phyloP scores from a whole-genome alignment of 2,888 invertebrate genomes.

The Drosophila peninsularis region DNA sequence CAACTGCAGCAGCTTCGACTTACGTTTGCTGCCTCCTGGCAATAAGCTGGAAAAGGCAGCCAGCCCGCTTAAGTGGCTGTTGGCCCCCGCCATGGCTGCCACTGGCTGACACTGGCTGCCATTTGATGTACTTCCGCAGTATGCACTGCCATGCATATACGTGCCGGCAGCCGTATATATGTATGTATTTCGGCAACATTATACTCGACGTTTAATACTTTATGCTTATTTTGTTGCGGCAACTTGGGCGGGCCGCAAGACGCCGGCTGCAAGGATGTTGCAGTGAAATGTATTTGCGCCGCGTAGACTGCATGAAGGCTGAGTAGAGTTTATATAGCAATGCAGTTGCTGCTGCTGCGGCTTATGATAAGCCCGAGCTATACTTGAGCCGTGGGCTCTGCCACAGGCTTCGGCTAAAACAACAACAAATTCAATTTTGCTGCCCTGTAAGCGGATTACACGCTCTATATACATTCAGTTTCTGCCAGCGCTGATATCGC shows the following conservation, averaged over 20 bases:
- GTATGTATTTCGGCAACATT: conserved; percentile 73
- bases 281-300: conserved; percentile 55
- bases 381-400: conserved; percentile 24
- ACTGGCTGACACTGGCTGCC: conserved; percentile 17
- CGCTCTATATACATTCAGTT: conserved; percentile 63
- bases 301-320: conserved; percentile 24
- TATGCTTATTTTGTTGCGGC: conserved; percentile 70
- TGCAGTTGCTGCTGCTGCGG: conserved; percentile 10
- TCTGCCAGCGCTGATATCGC: conserved; percentile 8
- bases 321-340: conserved; percentile 61
- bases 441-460: conserved; percentile 63
- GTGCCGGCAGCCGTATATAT: conserved; percentile 21
- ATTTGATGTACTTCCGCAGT: conserved; percentile 36
- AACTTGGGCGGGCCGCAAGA: conserved; percentile 31
- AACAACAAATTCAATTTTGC: conserved; percentile 68
- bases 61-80: conserved; percentile 64
- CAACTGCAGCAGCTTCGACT: conserved; percentile 19
- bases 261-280: conserved; percentile 20
- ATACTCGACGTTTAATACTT: conserved; percentile 69
- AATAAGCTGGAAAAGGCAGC: conserved; percentile 63
- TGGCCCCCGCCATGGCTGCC: conserved; percentile 44
- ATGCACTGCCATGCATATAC: conserved; percentile 9
- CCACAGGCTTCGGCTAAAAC: conserved; percentile 8
- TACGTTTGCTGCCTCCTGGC: conserved; percentile 45
- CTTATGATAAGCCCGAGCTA: conserved; percentile 20